Evolutionary conservation across 2,888 invertebrate genomes (phyloP), one percentile per base, ranked within the genome.

Genomic region (Limnephilus auricula): DNA sequence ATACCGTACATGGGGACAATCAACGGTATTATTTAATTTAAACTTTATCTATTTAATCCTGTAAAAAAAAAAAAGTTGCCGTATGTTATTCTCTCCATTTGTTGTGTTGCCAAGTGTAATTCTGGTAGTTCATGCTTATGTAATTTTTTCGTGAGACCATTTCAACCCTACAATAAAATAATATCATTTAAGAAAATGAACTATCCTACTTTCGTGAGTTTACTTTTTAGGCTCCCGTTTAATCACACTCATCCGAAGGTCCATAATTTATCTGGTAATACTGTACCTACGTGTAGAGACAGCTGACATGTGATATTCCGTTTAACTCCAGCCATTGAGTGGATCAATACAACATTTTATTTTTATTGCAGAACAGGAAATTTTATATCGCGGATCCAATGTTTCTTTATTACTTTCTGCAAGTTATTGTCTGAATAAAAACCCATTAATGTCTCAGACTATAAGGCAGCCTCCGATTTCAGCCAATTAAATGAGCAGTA

Each of bases 321-420:
- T 34, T 82, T 82, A 32, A 34, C 34, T 4, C 6, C 18, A 31
- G 34, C 18, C 82, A 34, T 82, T 82, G 34, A 82, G 34, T 82
- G 34, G 34, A 82, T 82, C 37, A 82, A 82, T 82, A 82, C 25
- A 25, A 37, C 34, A 82, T 34, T 82, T 82, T 82, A 82, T 82
- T 82, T 82, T 82, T 34, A 82, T 32, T 82, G 9, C 82, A 25
- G 25, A 25, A 82, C 32, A 12, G 82, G 34, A 82, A 37, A 82
- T 82, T 82, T 82, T 32, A 82, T 82, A 37, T 32, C 82, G 32
- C 37, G 82, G 2, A 32, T 82, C 82, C 82, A 37, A 82, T 82
- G 34, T 82, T 25, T 82, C 82, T 82, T 82, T 82, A 82, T 82
- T 82, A 82, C 82, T 34, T 34, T 82, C 6, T 32, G 82, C 2